Evolutionary conservation across 1,140 invertebrate genomes (phyloP).

Genomic region (Eriocheir sinensis): DNA sequence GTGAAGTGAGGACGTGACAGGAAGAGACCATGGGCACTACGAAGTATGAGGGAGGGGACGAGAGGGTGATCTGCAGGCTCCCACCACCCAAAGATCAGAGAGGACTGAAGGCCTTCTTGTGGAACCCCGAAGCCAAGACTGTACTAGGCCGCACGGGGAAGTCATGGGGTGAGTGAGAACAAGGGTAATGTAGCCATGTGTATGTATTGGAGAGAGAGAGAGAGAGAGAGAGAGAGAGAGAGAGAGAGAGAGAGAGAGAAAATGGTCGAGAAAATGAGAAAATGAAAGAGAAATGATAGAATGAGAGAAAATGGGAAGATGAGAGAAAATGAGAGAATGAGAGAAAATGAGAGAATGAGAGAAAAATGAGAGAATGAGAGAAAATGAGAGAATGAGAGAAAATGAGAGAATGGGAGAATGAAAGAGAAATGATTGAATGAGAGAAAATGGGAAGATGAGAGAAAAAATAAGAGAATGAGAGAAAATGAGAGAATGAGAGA

Average conservation of each 20-base stretch:
- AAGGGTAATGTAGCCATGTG: background rate
- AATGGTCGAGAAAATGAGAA: background rate
- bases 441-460: too few species aligned
- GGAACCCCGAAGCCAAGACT: background rate
- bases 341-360: too few species aligned
- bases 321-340: too few species aligned
- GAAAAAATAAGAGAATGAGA: too few species aligned
- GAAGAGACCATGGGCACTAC: background rate
- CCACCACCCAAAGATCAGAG: background rate
- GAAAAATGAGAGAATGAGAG: too few species aligned
- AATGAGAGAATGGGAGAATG: too few species aligned
- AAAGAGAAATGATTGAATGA: too few species aligned
- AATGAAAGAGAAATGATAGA: background rate
- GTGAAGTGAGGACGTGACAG: background rate
- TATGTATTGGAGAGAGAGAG: background rate
- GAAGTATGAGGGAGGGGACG: background rate
- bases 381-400: too few species aligned
- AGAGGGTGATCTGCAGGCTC: background rate
- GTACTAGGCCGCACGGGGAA: background rate
- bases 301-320: too few species aligned
- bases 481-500: too few species aligned
- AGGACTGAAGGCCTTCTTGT: background rate
- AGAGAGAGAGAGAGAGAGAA: background rate
- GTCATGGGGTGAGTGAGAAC: slow-evolving; percentile 32
- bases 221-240: background rate